Conservation (phyloP, 2,797 vertebrate genomes). For the Neosilurus mollespiculum region DNA sequence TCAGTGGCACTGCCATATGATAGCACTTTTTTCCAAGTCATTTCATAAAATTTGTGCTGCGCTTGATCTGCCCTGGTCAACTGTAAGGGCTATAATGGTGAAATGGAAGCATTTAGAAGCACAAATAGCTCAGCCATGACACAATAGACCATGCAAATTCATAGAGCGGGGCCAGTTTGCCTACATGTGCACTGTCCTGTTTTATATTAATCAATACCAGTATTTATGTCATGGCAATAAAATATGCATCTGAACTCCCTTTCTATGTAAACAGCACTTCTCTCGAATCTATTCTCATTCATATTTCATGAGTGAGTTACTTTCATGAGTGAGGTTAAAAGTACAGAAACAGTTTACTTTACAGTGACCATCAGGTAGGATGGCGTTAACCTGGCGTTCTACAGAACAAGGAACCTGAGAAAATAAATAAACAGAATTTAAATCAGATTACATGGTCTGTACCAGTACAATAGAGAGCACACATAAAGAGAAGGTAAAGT, state of each 20-base stretch:
- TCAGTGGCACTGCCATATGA: neutral
- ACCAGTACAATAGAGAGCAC: neutral
- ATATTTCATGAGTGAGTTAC: conserved; percentile 7
- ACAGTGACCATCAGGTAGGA: neutral
- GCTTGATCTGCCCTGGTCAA: neutral
- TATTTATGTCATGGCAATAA: neutral
- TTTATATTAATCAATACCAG: neutral
- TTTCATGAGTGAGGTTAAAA: neutral
- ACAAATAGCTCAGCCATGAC: neutral
- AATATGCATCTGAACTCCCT: neutral
- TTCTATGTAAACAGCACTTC: neutral
- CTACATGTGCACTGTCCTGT: neutral
- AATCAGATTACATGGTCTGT: neutral
- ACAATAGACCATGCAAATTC: neutral
- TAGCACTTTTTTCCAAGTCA: neutral
- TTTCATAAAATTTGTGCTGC: neutral
- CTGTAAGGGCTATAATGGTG: neutral
- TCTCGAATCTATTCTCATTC: neutral
- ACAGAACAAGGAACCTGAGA: neutral
- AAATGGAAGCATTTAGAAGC: neutral
- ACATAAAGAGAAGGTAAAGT: neutral
- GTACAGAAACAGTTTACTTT: neutral
- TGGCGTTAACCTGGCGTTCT: neutral
- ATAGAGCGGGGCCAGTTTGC: neutral
- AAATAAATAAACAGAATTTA: neutral